phyloP scores from a whole-genome alignment of 2,888 invertebrate species.

The Dryomyza anilis region DNA sequence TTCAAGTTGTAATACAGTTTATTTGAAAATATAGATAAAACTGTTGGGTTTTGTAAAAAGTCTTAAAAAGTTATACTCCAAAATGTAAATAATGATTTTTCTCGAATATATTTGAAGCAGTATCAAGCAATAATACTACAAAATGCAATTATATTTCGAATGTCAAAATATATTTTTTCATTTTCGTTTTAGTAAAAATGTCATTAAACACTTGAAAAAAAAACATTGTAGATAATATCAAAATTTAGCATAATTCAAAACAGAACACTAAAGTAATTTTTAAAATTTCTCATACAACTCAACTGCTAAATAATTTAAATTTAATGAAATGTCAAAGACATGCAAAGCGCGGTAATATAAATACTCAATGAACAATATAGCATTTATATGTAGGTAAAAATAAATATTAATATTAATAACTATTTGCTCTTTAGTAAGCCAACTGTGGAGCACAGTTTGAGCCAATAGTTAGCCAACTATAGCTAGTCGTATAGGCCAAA shows the following conservation, averaged over 20 bases:
- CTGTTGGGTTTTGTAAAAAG: no score
- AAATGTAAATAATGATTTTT: no score
- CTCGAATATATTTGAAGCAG: no score
- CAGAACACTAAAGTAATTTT: neutral
- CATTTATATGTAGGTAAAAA: slow-evolving; percentile 25
- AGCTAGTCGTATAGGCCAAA: neutral
- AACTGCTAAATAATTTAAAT: neutral
- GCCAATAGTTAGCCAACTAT: neutral
- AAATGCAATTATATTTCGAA: no score
- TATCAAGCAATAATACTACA: no score
- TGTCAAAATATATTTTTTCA: no score
- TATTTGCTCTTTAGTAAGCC: neutral
- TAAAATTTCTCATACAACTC: neutral
- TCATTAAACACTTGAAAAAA: no score
- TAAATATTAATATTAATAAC: slow-evolving; percentile 22
- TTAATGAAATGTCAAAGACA: slow-evolving; percentile 20
- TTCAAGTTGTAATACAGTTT: no score
- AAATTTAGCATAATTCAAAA: slow-evolving; percentile 12
- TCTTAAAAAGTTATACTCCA: no score
- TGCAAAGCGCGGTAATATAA: slow-evolving; percentile 34
- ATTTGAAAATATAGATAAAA: no score
- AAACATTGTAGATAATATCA: slow-evolving; percentile 5
- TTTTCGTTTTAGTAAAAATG: no score
- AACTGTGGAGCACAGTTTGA: neutral
- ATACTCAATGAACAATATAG: slow-evolving; percentile 29